phyloP scores from a whole-genome alignment of 2,797 vertebrate species.

The Mormyrops boulengeri region DNA sequence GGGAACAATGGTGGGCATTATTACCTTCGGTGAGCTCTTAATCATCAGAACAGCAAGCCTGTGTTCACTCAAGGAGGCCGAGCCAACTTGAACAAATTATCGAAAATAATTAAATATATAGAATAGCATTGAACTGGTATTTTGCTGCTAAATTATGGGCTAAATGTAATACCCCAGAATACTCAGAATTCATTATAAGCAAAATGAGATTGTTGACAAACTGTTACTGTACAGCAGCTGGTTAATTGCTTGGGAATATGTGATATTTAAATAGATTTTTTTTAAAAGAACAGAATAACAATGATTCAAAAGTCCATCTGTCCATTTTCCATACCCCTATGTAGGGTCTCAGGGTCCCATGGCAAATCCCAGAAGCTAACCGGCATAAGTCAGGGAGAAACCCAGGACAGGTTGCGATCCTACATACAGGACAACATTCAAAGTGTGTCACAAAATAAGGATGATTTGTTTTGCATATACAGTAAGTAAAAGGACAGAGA shows the following conservation, averaged over 20 bases:
- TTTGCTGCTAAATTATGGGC: neutral
- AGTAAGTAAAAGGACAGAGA: neutral
- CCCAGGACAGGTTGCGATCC: neutral
- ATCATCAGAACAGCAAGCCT: neutral
- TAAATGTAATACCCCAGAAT: neutral
- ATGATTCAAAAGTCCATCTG: neutral
- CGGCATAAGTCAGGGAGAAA: neutral
- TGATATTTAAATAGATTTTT: neutral
- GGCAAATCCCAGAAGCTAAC: neutral
- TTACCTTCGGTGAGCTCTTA: neutral
- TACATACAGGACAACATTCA: neutral
- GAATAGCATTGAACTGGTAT: neutral
- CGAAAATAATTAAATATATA: neutral
- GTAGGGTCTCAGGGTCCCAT: neutral
- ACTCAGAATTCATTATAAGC: neutral
- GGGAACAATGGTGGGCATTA: neutral
- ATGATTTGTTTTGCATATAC: neutral
- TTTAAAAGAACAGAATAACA: neutral
- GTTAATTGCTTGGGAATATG: neutral
- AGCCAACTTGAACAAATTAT: neutral
- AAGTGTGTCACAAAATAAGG: neutral
- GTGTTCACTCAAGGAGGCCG: neutral
- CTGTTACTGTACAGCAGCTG: neutral
- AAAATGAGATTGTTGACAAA: neutral
- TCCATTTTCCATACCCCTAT: neutral